A percentile compares a stretch with the other conserved stretches of the same genome.
These are phyloP conservation scores for Hydrozoanthus tunicans DNA, from an alignment of 64 coral and sea anemone genomes.

Conservation along the genomic window DNA sequence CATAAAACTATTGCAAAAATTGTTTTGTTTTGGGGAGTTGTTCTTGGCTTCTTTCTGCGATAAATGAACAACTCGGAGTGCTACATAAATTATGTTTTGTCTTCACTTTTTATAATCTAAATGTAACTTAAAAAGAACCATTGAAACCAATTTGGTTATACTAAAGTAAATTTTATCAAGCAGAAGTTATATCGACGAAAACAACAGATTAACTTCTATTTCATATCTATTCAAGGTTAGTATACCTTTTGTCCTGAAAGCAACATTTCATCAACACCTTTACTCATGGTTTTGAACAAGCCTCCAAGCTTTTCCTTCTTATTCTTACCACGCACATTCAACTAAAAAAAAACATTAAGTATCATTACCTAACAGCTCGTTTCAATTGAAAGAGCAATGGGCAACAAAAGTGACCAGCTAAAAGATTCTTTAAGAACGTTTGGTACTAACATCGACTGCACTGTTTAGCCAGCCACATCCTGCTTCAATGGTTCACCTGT, in stretches of 20 bases:
- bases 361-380: not conserved
- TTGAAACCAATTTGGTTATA: no score
- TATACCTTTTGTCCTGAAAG: conserved; percentile 91
- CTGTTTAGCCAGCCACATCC: not conserved
- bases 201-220: not conserved
- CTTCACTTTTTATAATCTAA: no score
- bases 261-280: conserved; percentile 95
- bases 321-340: conserved; percentile 97
- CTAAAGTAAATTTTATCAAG: no score
- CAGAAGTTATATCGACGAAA: no score
- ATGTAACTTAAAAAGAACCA: no score
- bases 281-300: conserved; percentile 87
- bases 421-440: no score
- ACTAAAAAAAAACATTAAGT: conserved; percentile 36
- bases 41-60: no score
- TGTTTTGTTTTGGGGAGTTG: no score
- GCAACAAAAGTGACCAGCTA: no score
- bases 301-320: conserved; percentile 97
- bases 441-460: conserved; percentile 18
- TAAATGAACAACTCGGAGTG: no score
- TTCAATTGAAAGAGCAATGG: not conserved
- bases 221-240: not conserved
- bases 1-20: no score
- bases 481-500: conserved; percentile 5
- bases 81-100: no score